phyloP scores from a whole-genome alignment of 2,113 vertebrate species.

The Microtus montanus region DNA sequence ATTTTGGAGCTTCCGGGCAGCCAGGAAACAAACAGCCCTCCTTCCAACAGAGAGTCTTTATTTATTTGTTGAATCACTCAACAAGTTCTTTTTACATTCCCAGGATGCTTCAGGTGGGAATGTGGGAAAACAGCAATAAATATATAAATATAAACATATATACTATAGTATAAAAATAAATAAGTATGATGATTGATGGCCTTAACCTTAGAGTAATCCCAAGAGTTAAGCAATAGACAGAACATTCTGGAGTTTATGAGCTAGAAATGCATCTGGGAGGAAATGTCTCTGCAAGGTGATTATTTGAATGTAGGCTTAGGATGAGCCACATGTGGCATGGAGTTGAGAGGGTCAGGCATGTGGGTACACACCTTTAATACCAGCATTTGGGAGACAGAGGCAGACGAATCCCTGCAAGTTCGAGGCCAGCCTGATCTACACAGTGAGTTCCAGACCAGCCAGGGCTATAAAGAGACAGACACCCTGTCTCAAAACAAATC shows the following conservation, averaged over 20 bases:
- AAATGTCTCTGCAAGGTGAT: not conserved
- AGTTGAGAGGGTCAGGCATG: not conserved
- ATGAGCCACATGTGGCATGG: not conserved
- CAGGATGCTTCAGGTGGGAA: not conserved
- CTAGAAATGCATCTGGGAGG: not conserved
- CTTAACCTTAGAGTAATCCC: not conserved
- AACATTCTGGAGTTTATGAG: not conserved
- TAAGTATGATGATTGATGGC: too few species aligned
- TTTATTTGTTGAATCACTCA: slow-evolving; percentile 1
- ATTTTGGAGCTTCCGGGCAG: too few species aligned
- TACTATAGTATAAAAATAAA: not conserved
- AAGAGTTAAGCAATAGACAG: not conserved
- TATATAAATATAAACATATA: not conserved
- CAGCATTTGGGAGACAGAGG: not conserved
- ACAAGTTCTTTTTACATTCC: not conserved
- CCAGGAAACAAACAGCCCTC: too few species aligned
- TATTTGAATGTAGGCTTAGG: not conserved
- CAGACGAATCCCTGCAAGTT: not conserved
- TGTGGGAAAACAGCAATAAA: not conserved
- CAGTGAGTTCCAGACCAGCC: not conserved
- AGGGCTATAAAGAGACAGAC: not conserved
- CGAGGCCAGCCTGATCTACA: not conserved
- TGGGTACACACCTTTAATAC: not conserved
- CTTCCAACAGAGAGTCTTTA: not conserved
- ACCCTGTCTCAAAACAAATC: not conserved